phyloP scores from a whole-genome alignment of 2,888 invertebrate species.

The Coelinius sp. region DNA sequence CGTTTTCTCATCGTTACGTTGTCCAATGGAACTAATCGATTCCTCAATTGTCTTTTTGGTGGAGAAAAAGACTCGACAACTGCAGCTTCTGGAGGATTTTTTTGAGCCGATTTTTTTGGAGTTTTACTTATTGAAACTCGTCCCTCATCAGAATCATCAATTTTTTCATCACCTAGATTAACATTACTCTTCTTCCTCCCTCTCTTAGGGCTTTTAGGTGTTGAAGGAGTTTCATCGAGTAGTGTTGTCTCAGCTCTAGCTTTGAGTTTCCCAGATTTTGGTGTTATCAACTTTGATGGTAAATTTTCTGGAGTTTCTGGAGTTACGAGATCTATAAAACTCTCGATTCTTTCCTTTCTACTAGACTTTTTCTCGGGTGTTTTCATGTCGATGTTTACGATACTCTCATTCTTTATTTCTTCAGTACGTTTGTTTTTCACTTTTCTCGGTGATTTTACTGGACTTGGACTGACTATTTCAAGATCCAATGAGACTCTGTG shows the following conservation, averaged over 20 bases:
- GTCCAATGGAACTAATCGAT: slow-evolving; percentile 42
- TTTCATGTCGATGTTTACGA: neutral
- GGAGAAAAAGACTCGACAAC: neutral
- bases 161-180: neutral
- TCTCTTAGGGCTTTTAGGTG: neutral
- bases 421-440: neutral
- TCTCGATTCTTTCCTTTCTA: too few species aligned
- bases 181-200: neutral
- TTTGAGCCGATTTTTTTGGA: too few species aligned
- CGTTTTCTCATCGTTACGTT: slow-evolving; percentile 32
- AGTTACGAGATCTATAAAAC: too few species aligned
- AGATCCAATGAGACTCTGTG: neutral
- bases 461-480: neutral
- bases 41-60: slow-evolving; percentile 30
- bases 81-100: too few species aligned
- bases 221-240: neutral
- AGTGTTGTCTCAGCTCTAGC: too few species aligned
- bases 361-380: too few species aligned
- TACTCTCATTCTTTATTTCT: neutral
- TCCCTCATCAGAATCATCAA: too few species aligned
- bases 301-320: too few species aligned
- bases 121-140: too few species aligned
- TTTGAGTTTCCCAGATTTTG: too few species aligned
- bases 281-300: too few species aligned
- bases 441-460: neutral